Conservation (phyloP, 2,888 invertebrate genomes). For the Dryobota labecula region DNA sequence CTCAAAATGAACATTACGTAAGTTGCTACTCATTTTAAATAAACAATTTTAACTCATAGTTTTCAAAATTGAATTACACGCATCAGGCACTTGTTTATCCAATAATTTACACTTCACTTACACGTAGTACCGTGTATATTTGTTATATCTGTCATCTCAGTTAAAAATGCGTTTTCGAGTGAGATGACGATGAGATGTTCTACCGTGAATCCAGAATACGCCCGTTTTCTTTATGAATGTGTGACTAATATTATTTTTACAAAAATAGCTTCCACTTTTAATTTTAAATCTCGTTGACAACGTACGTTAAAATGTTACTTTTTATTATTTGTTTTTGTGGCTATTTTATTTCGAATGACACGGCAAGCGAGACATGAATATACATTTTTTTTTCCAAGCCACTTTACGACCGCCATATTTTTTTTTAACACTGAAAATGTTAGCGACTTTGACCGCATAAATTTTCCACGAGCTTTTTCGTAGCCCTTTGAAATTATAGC, state of each 20-base stretch:
- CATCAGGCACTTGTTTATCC: conserved; percentile 43
- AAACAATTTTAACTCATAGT: conserved; percentile 31
- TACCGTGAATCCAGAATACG: conserved; percentile 54
- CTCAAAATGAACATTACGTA: conserved; percentile 40
- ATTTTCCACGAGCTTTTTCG: conserved; percentile 32
- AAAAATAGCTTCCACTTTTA: conserved; percentile 62
- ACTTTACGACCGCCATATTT: conserved; percentile 31
- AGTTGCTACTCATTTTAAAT: conserved; percentile 31
- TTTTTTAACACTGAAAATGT: conserved; percentile 36
- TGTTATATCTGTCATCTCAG: conserved; percentile 49
- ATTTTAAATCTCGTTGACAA: conserved; percentile 65
- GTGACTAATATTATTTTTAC: conserved; percentile 56
- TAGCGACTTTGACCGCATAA: conserved; percentile 45
- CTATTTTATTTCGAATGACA: conserved; percentile 49
- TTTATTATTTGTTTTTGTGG: conserved; percentile 67
- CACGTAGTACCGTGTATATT: conserved; percentile 33
- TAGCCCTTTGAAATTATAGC: conserved; percentile 36
- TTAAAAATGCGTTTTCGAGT: conserved; percentile 33
- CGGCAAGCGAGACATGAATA: conserved; percentile 23
- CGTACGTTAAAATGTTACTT: conserved; percentile 48
- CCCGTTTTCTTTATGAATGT: conserved; percentile 33
- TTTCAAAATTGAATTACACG: conserved; percentile 26
- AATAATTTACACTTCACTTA: conserved; percentile 49
- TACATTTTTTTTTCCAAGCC: conserved; percentile 26
- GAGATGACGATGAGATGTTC: conserved; percentile 12